Base-by-base conservation (phyloP, 1,140 invertebrate species). In the Panulirus ornatus region DNA sequence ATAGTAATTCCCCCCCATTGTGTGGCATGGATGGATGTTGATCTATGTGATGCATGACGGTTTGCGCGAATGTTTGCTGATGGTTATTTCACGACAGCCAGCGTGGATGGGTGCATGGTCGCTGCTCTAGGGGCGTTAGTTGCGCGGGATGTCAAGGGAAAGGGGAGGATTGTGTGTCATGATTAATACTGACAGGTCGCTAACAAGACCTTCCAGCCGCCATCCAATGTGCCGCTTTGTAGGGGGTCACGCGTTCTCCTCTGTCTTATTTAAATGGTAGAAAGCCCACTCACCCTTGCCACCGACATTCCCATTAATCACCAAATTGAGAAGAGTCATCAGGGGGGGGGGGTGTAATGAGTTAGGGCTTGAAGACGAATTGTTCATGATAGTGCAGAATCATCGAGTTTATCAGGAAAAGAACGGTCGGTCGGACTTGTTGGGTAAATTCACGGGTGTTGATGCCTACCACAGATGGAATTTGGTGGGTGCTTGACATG, bases 231-330 rank as follows among this genome's bases (percentile, higher is more conserved):
- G 82, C 82, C 1, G 34, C 82, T 36, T 42, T 30, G 82, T 38
- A 51, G 84, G 84, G 71, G 51, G 84, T 47, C 70, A 19, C 19
- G 42, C 51, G 51, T 51, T 36, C 84, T 78, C 84, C 66, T 76
- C 73, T 51, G 54, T 87, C 84, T 87, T 87, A 87, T 87, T 87
- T 87, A 87, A 87, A 87, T 87, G 54, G 58, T 30, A 84, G 82
- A 84, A 54, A 87, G 73, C 84, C 63, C 51, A 40, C 84, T 58
- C 84, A 38, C 73, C 34, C 51, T 73, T 36, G 84, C 84, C 78
- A 87, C 84, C 78, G 84, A 87, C 84, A 78, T 38, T 34, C 75
- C 38, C 84, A 87, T 87, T 76, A 87, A 87, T 87, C 84, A 87
- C 73, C 73, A 79, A 78, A 87, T 78, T 88, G 86, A 78, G 66